Conservation (phyloP, 2,797 vertebrate genomes). For the Thalassophryne amazonica region DNA sequence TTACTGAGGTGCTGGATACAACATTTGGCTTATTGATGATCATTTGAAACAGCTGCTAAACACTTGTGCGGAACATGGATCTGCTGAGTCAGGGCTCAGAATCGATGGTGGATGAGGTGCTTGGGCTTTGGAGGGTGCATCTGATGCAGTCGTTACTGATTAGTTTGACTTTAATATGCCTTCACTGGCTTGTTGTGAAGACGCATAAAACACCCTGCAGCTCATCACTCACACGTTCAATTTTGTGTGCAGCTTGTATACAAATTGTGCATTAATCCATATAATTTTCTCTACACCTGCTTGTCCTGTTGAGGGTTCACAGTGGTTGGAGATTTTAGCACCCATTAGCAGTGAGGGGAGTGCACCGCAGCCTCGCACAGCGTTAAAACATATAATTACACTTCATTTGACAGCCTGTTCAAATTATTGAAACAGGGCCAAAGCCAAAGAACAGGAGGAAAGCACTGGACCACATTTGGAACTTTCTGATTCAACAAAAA, state of each 20-base stretch:
- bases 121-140: constrained; percentile 13
- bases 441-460: no score
- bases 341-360: no score
- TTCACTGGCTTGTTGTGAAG: constrained; percentile 6
- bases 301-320: no score
- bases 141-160: constrained; percentile 18
- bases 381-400: no score
- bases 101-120: constrained; percentile 17
- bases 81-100: constrained; percentile 21
- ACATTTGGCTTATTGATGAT: constrained; percentile 58
- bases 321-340: no score
- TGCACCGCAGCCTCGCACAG: no score
- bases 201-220: not conserved
- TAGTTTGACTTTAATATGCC: constrained; percentile 6
- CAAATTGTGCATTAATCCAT: no score
- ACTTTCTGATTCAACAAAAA: no score
- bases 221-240: not conserved
- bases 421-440: no score
- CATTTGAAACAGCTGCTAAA: constrained; percentile 47
- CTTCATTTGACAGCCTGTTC: no score
- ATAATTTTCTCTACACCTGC: no score
- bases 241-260: not conserved
- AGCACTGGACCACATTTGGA: no score
- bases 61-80: constrained; percentile 36
- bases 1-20: constrained; percentile 38